These are phyloP conservation scores for Tipula lateralis DNA, from an alignment of 2,888 invertebrate species.

Conservation along the genomic window DNA sequence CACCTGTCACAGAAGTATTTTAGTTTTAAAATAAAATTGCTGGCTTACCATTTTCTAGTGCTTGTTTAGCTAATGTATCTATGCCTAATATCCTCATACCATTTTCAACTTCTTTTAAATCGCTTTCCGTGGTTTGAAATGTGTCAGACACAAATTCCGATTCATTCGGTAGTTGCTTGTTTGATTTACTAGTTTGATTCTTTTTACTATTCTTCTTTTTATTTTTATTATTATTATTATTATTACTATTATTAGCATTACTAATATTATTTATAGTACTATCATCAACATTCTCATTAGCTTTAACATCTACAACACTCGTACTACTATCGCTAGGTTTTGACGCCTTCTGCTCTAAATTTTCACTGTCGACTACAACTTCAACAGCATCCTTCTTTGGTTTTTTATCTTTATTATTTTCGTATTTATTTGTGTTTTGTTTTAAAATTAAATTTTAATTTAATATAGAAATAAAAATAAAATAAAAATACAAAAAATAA, in stretches of 20 bases:
- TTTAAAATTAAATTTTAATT: background rate
- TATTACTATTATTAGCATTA: background rate
- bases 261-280: background rate
- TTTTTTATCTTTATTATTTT: background rate
- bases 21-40: constrained; percentile 32
- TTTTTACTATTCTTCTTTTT: constrained; percentile 30
- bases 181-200: background rate
- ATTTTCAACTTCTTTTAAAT: constrained; percentile 67
- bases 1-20: background rate
- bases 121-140: constrained; percentile 61
- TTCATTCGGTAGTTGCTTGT: constrained; percentile 42
- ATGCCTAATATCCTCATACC: constrained; percentile 70
- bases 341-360: background rate
- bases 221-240: background rate
- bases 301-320: background rate
- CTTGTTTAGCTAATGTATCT: constrained; percentile 53
- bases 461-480: constrained; percentile 4
- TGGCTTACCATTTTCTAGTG: constrained; percentile 52
- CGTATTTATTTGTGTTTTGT: background rate
- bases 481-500: background rate
- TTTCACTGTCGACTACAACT: background rate
- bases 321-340: background rate
- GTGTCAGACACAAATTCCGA: constrained; percentile 76
- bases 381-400: background rate
- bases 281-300: background rate